Conservation (phyloP, 2,797 vertebrate genomes). For the Myotis vivesi region DNA sequence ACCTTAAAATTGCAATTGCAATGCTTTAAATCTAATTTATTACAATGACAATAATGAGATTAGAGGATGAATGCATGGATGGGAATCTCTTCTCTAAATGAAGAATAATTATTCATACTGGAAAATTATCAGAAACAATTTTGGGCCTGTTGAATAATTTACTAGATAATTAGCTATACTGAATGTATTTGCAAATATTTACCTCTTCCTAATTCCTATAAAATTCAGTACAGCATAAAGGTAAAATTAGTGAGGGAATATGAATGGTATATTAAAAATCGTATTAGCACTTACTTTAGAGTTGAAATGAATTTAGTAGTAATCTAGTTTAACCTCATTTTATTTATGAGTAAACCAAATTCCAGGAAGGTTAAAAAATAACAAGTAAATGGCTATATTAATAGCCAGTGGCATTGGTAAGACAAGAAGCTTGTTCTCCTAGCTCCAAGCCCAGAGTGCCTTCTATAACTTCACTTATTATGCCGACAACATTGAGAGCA, state of each 20-base stretch:
- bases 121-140: conserved; percentile 57
- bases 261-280: neutral
- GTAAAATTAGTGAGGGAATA: neutral
- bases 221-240: neutral
- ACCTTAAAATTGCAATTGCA: conserved; percentile 39
- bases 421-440: neutral
- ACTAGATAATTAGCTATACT: conserved; percentile 26
- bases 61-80: conserved; percentile 35
- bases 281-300: neutral
- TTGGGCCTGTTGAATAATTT: conserved; percentile 8
- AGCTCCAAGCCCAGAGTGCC: neutral
- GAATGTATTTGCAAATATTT: conserved; percentile 24
- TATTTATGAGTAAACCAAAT: neutral
- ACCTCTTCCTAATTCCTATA: neutral
- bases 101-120: conserved; percentile 56
- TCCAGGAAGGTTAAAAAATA: neutral
- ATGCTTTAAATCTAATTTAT: conserved; percentile 49
- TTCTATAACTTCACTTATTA: neutral
- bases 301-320: neutral
- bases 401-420: neutral
- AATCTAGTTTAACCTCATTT: neutral
- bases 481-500: neutral
- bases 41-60: conserved; percentile 51
- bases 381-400: neutral
- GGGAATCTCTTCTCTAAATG: conserved; percentile 47